Conservation (phyloP, 2,888 invertebrate species). For the Zhuqinia jingwanae region DNA sequence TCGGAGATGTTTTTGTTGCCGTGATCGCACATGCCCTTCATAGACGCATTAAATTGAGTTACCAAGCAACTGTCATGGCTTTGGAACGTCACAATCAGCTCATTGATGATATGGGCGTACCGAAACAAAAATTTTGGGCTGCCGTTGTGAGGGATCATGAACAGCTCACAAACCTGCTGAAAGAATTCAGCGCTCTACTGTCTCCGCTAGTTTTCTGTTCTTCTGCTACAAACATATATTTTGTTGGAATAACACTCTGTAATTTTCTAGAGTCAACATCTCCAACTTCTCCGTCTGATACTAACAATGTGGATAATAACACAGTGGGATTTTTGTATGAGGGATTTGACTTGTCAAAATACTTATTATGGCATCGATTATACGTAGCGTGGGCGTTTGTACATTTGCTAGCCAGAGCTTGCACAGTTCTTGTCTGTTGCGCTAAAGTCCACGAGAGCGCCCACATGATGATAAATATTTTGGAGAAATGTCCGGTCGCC, state of each 20-base stretch:
- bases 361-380: not conserved
- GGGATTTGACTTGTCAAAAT: not conserved
- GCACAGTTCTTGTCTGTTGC: not conserved
- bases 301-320: not conserved
- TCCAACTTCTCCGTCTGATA: too few species aligned
- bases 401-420: not conserved
- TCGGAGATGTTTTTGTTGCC: constrained; percentile 71
- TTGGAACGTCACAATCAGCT: not conserved
- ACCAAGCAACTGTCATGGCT: not conserved
- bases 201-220: constrained; percentile 75
- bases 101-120: not conserved
- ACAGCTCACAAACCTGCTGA: constrained; percentile 61
- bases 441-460: not conserved
- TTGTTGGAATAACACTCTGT: constrained; percentile 47
- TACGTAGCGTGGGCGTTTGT: not conserved
- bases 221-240: constrained; percentile 75
- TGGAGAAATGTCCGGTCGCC: not conserved
- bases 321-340: not conserved
- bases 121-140: constrained; percentile 62
- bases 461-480: not conserved
- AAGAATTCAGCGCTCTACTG: constrained; percentile 65
- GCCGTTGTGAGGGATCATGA: constrained; percentile 71
- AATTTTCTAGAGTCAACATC: not conserved
- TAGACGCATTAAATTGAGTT: constrained; percentile 69
- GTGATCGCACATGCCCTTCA: constrained; percentile 69